Conservation (phyloP, 1,140 invertebrate genomes). For the Monochamus saltuarius region DNA sequence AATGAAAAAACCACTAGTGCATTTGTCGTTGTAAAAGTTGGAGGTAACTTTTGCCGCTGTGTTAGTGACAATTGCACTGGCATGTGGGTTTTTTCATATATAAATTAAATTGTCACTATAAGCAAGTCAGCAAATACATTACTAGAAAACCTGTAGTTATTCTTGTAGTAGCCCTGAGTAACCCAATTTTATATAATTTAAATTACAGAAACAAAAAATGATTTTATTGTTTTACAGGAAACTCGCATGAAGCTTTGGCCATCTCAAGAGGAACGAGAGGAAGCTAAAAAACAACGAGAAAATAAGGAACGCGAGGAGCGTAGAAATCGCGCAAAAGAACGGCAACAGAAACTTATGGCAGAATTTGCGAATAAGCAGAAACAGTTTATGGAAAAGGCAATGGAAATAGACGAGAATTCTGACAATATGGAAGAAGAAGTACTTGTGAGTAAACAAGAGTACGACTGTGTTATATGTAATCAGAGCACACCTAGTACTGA, state of each 20-base stretch:
- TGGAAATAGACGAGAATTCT: conserved; percentile 61
- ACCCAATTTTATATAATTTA: too few relatives aligned
- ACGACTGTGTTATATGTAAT: conserved; percentile 95
- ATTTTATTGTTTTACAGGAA: conserved; percentile 46
- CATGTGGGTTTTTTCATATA: too few relatives aligned
- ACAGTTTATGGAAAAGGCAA: conserved; percentile 85
- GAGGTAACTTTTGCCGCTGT: too few relatives aligned
- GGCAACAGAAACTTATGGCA: conserved; percentile 88
- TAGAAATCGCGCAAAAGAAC: conserved; percentile 78
- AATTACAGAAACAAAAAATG: background rate
- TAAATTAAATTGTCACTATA: too few relatives aligned
- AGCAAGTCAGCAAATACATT: too few relatives aligned
- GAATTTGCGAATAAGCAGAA: conserved; percentile 91
- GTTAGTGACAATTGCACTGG: too few relatives aligned
- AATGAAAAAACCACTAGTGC: too few relatives aligned
- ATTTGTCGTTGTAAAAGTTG: too few relatives aligned
- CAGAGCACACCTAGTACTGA: conserved; percentile 82
- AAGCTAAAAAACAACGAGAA: conserved; percentile 70
- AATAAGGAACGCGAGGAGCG: conserved; percentile 77
- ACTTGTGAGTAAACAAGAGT: conserved; percentile 70
- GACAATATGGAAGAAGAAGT: conserved; percentile 52
- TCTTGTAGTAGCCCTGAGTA: too few relatives aligned
- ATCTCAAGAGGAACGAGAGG: conserved; percentile 72
- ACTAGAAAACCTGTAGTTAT: too few relatives aligned
- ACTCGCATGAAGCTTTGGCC: conserved; percentile 76